These are phyloP conservation scores for Helleia helle DNA, from an alignment of 2,888 invertebrate genomes.

Conservation along the genomic window DNA sequence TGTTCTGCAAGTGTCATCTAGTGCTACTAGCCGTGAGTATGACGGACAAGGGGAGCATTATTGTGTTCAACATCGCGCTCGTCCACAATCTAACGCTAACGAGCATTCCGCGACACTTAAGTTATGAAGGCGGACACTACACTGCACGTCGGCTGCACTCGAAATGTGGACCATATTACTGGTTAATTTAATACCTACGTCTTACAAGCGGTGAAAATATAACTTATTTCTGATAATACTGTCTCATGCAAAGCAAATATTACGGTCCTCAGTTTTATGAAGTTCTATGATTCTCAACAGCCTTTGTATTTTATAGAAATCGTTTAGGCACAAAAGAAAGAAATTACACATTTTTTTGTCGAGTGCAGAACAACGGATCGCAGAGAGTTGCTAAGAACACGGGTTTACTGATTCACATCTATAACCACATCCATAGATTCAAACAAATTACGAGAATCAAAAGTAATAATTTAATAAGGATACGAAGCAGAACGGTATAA, in stretches of 20 bases:
- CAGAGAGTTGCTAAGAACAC: constrained; percentile 57
- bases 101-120: constrained; percentile 59
- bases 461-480: constrained; percentile 34
- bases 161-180: too few relatives aligned
- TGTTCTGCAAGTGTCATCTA: neutral
- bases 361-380: constrained; percentile 45
- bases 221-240: too few relatives aligned
- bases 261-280: too few relatives aligned
- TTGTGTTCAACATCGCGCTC: constrained; percentile 46
- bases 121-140: constrained; percentile 63
- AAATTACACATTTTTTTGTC: constrained; percentile 20
- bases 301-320: too few relatives aligned
- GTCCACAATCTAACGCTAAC: constrained; percentile 59
- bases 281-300: too few relatives aligned
- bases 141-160: constrained; percentile 43
- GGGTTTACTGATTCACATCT: constrained; percentile 61
- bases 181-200: too few relatives aligned
- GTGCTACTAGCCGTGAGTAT: neutral
- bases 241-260: too few relatives aligned
- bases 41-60: constrained; percentile 16
- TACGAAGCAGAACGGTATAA: constrained; percentile 45
- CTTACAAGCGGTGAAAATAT: too few relatives aligned
- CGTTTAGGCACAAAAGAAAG: too few relatives aligned
- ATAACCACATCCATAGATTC: constrained; percentile 63
- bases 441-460: constrained; percentile 54